phyloP scores from a whole-genome alignment of 2,888 invertebrate species.

The Pristionchus maxplancki region DNA sequence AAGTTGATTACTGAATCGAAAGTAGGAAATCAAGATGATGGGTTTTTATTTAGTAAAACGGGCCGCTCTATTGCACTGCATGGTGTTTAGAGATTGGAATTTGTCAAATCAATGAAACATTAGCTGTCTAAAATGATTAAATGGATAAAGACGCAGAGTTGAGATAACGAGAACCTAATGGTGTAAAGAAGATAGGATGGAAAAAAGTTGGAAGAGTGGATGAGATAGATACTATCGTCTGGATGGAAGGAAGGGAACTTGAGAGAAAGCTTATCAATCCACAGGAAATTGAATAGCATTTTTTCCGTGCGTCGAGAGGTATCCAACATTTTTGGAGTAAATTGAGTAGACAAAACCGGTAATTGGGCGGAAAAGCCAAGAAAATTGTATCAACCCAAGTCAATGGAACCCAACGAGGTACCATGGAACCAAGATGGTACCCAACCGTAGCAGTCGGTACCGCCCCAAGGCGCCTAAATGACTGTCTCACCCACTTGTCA shows the following conservation, averaged over 20 bases:
- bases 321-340: background rate
- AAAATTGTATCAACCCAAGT: background rate
- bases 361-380: background rate
- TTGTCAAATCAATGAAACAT: background rate
- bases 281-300: background rate
- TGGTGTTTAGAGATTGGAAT: no score
- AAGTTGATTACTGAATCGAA: background rate
- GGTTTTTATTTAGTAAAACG: no score
- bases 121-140: background rate
- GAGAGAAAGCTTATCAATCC: background rate
- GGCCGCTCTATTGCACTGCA: no score
- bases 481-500: constrained; percentile 34
- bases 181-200: constrained; percentile 4
- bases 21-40: no score
- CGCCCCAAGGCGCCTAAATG: background rate
- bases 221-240: background rate
- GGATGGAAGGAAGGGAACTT: background rate
- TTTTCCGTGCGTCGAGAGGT: background rate
- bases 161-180: constrained; percentile 1
- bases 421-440: background rate
- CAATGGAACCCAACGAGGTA: background rate
- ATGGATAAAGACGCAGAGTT: background rate
- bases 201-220: constrained; percentile 22
- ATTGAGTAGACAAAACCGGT: background rate
- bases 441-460: background rate